phyloP scores from a whole-genome alignment of 1,140 invertebrate genomes.

The Cyrtorhinus lividipennis region DNA sequence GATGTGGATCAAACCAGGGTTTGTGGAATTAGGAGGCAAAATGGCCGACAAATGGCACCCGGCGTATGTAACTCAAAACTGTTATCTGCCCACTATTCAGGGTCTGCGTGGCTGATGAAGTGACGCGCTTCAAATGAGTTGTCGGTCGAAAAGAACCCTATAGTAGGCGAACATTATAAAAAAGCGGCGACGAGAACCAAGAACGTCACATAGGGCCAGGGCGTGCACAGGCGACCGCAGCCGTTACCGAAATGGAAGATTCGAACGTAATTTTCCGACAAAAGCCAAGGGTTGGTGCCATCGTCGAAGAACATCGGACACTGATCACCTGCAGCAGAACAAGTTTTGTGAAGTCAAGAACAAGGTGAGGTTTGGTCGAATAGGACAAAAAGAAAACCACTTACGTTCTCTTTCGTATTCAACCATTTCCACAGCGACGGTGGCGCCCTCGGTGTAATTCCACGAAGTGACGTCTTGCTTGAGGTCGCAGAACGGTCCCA shows the following conservation, averaged over 20 bases:
- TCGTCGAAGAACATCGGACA: slow-evolving; percentile 93
- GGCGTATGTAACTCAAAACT: too few relatives aligned
- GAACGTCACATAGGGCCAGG: not conserved
- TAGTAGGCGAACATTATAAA: slow-evolving; percentile 12
- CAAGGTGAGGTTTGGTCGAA: not conserved
- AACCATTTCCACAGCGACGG: slow-evolving; percentile 73
- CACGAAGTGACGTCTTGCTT: slow-evolving; percentile 79
- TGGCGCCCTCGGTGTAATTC: slow-evolving; percentile 78
- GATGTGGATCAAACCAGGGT: too few relatives aligned
- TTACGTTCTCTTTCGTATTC: slow-evolving; percentile 83
- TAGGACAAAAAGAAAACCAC: slow-evolving; percentile 26
- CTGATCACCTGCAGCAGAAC: slow-evolving; percentile 67
- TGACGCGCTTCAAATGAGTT: not conserved
- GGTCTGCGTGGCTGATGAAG: too few relatives aligned
- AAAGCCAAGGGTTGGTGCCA: slow-evolving; percentile 68
- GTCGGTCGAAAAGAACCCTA: not conserved
- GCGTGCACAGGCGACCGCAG: not conserved
- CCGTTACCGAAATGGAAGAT: slow-evolving; percentile 40
- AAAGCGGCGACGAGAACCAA: slow-evolving; percentile 1
- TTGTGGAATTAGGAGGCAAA: too few relatives aligned
- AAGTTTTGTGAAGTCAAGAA: slow-evolving; percentile 22
- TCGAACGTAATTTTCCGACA: slow-evolving; percentile 52
- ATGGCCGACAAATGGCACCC: too few relatives aligned
- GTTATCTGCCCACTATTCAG: too few relatives aligned
- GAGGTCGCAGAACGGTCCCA: slow-evolving; percentile 79